Evolutionary conservation across 2,113 vertebrate species (phyloP), one percentile per base, ranked within the genome.

Genomic region (Rhynchomys soricoides): DNA sequence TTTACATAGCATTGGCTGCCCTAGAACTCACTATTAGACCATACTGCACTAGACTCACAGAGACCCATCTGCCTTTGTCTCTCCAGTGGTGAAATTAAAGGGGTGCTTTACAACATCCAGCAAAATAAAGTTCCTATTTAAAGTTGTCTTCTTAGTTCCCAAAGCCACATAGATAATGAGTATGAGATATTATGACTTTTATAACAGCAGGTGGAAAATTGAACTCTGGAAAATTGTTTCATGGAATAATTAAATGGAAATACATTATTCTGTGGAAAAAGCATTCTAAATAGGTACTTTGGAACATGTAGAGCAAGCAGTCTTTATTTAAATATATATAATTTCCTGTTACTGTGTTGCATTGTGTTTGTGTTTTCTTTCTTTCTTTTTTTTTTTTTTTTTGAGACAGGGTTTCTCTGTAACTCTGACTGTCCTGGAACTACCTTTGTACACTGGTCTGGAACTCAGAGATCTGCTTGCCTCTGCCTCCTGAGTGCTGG

Each of bases 201-300:
- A n/a, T 74, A 24, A 43, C n/a, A 29, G 4, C 24, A 83, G 7
- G 55, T 43, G 15, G n/a, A 83, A 83, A 83, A 68, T 68, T 68
- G n/a, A 83, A 83, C 24, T 83, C 55, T 83, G 15, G 24, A 22
- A 83, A 83, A 43, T 29, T 43, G 57, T 83, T 29, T 62, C 57
- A 62, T 83, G n/a, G 40, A 62, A 22, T 43, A 40, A 81, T 81
- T 81, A 21, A 12, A 57, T 57, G 52, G 24, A 62, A 29, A 83
- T n/a, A 79, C 34, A 45, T 88, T 93, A 86, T 95, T 79, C 22
- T 94, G 12, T 95, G 21, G 16, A n/a, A 85, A 95, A 95, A 78
- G 26, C n/a, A 85, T 92, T 90, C 45, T 92, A 68, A 94, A 93
- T 52, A 77, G 52, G 66, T 26, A 82, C 48, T 94, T 96, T 95